phyloP scores from a whole-genome alignment of 2,113 vertebrate genomes.

The Syngnathus typhle region DNA sequence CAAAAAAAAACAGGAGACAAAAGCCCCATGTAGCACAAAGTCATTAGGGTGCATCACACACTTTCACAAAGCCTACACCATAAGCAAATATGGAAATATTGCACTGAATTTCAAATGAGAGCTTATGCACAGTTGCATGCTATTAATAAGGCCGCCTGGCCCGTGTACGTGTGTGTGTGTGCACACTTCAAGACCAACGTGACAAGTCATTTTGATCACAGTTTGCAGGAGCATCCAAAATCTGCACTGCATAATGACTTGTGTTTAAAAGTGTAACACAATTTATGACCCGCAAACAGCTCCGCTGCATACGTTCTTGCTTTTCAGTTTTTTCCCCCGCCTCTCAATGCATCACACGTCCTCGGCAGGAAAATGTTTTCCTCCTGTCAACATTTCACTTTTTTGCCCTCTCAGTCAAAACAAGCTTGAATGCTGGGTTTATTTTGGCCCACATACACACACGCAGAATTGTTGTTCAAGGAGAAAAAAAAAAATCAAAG shows the following conservation, averaged over 20 bases:
- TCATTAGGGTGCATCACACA: slow-evolving; percentile 46
- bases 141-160: slow-evolving; percentile 41
- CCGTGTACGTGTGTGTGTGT: slow-evolving; percentile 40
- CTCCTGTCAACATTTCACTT: slow-evolving; percentile 31
- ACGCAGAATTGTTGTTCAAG: slow-evolving; percentile 16
- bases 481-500: background rate
- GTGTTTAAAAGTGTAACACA: slow-evolving; percentile 46
- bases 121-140: slow-evolving; percentile 38
- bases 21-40: slow-evolving; percentile 42
- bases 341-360: slow-evolving; percentile 35
- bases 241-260: slow-evolving; percentile 28
- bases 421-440: slow-evolving; percentile 27
- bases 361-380: slow-evolving; percentile 40
- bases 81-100: slow-evolving; percentile 64
- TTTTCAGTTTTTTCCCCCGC: slow-evolving; percentile 27
- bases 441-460: background rate
- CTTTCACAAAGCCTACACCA: slow-evolving; percentile 53
- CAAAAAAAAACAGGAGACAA: slow-evolving; percentile 19
- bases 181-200: slow-evolving; percentile 6
- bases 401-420: slow-evolving; percentile 37
- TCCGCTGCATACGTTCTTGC: slow-evolving; percentile 25
- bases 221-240: slow-evolving; percentile 34
- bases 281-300: slow-evolving; percentile 47
- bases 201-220: slow-evolving; percentile 43
- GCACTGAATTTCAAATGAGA: slow-evolving; percentile 58